Conservation (phyloP, 2,888 invertebrate species). For the Morpho deidamia region DNA sequence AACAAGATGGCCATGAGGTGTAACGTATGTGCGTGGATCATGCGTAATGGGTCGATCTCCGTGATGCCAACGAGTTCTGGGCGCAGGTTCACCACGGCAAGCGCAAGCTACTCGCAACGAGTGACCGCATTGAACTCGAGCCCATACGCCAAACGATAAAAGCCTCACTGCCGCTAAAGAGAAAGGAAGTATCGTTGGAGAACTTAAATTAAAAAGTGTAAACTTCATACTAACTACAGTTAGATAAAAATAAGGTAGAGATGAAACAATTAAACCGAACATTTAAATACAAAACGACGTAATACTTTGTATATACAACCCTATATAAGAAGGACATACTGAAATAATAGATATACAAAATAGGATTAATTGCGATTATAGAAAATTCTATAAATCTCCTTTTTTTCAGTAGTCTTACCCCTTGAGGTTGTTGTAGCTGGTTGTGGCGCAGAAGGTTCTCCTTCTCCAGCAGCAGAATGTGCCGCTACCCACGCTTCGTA, state of each 20-base stretch:
- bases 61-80: conserved; percentile 86
- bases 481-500: conserved; percentile 94
- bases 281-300: no score
- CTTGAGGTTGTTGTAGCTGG: conserved; percentile 86
- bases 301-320: no score
- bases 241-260: no score
- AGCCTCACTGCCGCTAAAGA: conserved; percentile 86
- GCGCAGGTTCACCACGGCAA: conserved; percentile 87
- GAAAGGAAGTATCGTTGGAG: no score
- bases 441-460: conserved; percentile 86
- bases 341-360: no score
- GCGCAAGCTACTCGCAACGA: conserved; percentile 84
- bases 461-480: conserved; percentile 88
- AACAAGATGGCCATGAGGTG: conserved; percentile 83
- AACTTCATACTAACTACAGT: no score
- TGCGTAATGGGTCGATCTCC: conserved; percentile 84
- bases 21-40: conserved; percentile 83
- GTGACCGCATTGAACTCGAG: conserved; percentile 84
- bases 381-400: no score
- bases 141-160: conserved; percentile 88
- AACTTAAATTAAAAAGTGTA: no score
- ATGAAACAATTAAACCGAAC: no score
- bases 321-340: no score
- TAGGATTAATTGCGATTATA: no score
- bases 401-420: conserved; percentile 64